phyloP scores from a whole-genome alignment of 2,113 vertebrate species.

The Rhinichthys klamathensis region DNA sequence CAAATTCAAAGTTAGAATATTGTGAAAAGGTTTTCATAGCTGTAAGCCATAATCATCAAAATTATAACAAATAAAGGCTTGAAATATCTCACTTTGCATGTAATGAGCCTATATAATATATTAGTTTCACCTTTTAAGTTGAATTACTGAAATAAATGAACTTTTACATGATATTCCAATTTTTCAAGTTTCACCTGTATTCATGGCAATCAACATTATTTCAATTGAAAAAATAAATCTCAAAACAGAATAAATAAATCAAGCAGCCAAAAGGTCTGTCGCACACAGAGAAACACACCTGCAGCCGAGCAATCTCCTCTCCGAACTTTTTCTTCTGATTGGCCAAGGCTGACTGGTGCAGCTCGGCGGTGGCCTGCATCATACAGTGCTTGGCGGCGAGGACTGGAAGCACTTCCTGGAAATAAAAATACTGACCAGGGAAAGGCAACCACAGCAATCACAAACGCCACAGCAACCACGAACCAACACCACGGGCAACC shows the following conservation, averaged over 20 bases:
- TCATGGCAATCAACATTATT: no score
- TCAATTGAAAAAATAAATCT: no score
- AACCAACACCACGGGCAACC: constrained; percentile 76
- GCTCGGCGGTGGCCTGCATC: constrained; percentile 96
- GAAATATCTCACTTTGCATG: no score
- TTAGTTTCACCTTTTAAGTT: no score
- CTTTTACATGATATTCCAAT: no score
- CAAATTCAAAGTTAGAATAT: no score
- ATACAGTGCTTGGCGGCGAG: constrained; percentile 97
- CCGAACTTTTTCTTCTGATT: constrained; percentile 98
- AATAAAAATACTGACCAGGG: constrained; percentile 99
- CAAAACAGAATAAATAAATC: background rate
- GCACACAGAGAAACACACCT: constrained; percentile 75
- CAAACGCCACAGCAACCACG: constrained; percentile 76
- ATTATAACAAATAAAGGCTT: no score
- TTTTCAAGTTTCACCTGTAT: no score
- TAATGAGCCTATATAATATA: no score
- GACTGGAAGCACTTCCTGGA: constrained; percentile 98
- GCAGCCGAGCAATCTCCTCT: constrained; percentile 94
- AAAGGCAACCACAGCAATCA: constrained; percentile 79
- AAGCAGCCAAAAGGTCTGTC: constrained; percentile 33
- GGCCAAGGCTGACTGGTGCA: constrained; percentile 89
- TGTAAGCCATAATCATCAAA: no score
- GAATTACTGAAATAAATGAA: no score
- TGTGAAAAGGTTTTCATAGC: no score